phyloP scores from a whole-genome alignment of 2,113 vertebrate genomes.

The Cyprinus carpio region DNA sequence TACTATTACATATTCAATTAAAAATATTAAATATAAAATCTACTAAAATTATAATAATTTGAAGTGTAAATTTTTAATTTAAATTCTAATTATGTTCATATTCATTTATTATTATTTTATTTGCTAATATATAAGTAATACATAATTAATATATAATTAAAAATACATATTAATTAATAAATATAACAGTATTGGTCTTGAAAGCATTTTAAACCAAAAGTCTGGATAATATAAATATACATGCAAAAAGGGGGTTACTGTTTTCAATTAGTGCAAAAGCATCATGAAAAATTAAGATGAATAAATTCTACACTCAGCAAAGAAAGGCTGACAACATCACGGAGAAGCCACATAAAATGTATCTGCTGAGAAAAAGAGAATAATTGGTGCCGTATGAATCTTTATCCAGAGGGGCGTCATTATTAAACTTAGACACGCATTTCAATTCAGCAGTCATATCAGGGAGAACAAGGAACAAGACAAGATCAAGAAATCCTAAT shows the following conservation, averaged over 20 bases:
- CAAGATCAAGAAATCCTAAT: slow-evolving; percentile 73
- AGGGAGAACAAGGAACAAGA: slow-evolving; percentile 67
- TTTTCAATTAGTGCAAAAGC: slow-evolving; percentile 44
- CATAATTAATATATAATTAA: not conserved
- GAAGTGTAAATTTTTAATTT: not conserved
- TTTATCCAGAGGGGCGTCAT: slow-evolving; percentile 59
- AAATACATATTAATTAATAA: not conserved
- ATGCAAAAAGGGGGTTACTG: slow-evolving; percentile 11
- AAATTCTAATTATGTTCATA: not conserved
- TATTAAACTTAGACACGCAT: slow-evolving; percentile 66
- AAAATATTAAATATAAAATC: not conserved
- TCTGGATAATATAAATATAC: slow-evolving; percentile 22
- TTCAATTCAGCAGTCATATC: slow-evolving; percentile 67
- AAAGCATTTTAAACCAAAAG: slow-evolving; percentile 22
- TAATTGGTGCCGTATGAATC: slow-evolving; percentile 54
- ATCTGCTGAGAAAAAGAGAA: slow-evolving; percentile 54
- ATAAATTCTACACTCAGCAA: slow-evolving; percentile 24
- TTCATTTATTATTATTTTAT: not conserved
- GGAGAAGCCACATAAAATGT: slow-evolving; percentile 39
- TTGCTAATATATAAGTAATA: not conserved
- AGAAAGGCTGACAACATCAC: slow-evolving; percentile 39
- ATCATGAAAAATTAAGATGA: slow-evolving; percentile 39
- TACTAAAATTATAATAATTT: not conserved
- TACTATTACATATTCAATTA: not conserved
- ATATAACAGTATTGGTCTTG: not conserved